These are phyloP conservation scores for Monopis laevigella DNA, from an alignment of 2,888 invertebrate genomes.

Conservation along the genomic window DNA sequence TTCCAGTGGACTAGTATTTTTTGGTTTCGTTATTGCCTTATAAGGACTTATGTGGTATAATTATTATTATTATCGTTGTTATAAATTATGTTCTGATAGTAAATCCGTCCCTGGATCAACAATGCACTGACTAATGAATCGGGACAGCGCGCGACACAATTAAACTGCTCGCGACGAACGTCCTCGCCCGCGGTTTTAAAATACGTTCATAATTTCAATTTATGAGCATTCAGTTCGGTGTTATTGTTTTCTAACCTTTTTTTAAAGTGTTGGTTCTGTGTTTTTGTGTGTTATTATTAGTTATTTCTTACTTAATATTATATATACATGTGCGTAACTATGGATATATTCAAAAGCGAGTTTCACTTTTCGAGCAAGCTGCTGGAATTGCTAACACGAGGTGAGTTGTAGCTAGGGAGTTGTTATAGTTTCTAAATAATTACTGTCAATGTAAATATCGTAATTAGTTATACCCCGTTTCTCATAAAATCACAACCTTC, in stretches of 20 bases:
- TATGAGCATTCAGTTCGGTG: background rate
- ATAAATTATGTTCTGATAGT: too few relatives aligned
- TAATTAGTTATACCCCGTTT: too few relatives aligned
- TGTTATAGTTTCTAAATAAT: too few relatives aligned
- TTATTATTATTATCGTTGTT: background rate
- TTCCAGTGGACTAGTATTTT: too few relatives aligned
- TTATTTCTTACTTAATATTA: background rate
- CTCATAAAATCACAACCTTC: too few relatives aligned
- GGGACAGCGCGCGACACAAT: constrained; percentile 53
- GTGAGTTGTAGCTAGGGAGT: too few relatives aligned
- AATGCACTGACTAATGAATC: constrained; percentile 63
- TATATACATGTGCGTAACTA: constrained; percentile 2
- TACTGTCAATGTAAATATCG: too few relatives aligned
- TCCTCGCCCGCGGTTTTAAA: constrained; percentile 36
- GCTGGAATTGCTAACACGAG: constrained; percentile 53
- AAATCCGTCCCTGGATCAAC: constrained; percentile 42
- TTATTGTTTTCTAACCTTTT: background rate
- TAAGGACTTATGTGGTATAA: too few relatives aligned
- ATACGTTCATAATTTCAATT: constrained; percentile 1
- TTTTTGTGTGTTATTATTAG: background rate
- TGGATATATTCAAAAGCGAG: constrained; percentile 42
- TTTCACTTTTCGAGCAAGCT: constrained; percentile 59
- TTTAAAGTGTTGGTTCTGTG: background rate
- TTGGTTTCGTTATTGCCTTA: too few relatives aligned
- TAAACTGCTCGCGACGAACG: constrained; percentile 57